Percentiles rank a stretch among this genome's conserved stretches.
Evolutionary conservation across 2,113 vertebrate genomes (phyloP).

Genomic region (Sphyrna mokarran): DNA sequence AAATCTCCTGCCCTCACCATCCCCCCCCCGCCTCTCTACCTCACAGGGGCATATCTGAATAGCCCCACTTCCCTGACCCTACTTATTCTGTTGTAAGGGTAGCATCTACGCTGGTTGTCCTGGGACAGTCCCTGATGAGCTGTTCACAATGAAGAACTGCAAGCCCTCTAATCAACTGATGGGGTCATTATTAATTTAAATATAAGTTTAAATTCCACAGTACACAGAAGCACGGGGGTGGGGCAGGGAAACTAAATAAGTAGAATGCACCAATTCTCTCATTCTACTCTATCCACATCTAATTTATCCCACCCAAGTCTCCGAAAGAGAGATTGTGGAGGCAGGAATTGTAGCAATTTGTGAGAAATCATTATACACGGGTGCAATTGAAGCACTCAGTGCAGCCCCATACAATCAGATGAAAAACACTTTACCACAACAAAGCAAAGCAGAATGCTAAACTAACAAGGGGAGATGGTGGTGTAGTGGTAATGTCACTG

Average conservation of each 20-base stretch:
- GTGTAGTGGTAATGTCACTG: no score
- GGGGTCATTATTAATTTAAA: background rate
- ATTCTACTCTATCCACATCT: background rate
- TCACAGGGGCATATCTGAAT: no score
- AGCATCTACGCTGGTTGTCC: no score
- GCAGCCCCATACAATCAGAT: background rate
- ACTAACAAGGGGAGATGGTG: background rate
- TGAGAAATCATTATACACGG: background rate
- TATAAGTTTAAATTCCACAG: no score
- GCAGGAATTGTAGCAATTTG: background rate
- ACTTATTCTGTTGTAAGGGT: no score
- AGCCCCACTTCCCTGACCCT: no score
- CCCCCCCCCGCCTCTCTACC: no score
- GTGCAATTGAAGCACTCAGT: background rate
- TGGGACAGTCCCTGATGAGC: no score
- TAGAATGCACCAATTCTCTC: background rate
- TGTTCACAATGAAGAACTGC: no score
- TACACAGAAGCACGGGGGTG: background rate
- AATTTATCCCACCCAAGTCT: background rate
- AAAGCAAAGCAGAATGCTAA: background rate
- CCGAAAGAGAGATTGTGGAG: background rate
- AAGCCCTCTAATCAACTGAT: background rate
- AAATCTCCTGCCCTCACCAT: no score
- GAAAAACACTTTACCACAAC: background rate
- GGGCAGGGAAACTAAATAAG: background rate